Base-by-base conservation (phyloP, 1,140 invertebrate species). In the Drosophila athabasca region DNA sequence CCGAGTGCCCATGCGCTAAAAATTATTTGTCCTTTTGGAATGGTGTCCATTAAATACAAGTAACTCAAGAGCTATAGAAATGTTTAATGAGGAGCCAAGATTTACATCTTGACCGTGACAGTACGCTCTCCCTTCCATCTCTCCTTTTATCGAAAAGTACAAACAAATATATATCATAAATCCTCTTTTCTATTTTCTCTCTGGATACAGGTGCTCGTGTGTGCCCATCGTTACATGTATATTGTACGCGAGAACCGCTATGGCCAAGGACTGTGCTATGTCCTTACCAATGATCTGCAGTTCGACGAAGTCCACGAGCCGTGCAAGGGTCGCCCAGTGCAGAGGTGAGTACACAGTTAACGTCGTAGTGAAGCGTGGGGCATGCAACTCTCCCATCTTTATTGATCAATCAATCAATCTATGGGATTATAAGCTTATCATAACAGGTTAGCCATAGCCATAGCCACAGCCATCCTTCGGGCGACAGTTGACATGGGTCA, bases 191-290 rank as follows among this genome's bases (percentile, higher is more conserved):
- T 13, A 17, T 6, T 49, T 59, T n/a, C 22, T 46, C 0, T 24
- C 6, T 26, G 24, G 0, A 43, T 50, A 22, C 41, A 92, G 91
- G 90, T 91, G 6, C 62, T 98, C 93, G 97, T 98, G 7, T 99
- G 98, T 92, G 98, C 97, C 43, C 97, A 99, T 93, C 95, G 98
- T 71, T 95, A 96, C 76, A 95, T 96, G 69, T 94, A 94, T 1
- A 94, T 94, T 78, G 93, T 93, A 3, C 92, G 93, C 1, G 95
- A 96, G 68, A 95, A 94, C 35, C 95, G 95, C 74, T 97, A 96
- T 93, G 97, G 97, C 2, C 94, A 96, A 82, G 98, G 98, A 1
- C 94, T 97, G 2, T 99, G 98, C 92, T 97, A 98, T 90, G 95
- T 97, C 15, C 93, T 98, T 31, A 94, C 93, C 17, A 95, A 97